phyloP scores from a whole-genome alignment of 2,888 invertebrate species.

The Ennomos fuscantarius region DNA sequence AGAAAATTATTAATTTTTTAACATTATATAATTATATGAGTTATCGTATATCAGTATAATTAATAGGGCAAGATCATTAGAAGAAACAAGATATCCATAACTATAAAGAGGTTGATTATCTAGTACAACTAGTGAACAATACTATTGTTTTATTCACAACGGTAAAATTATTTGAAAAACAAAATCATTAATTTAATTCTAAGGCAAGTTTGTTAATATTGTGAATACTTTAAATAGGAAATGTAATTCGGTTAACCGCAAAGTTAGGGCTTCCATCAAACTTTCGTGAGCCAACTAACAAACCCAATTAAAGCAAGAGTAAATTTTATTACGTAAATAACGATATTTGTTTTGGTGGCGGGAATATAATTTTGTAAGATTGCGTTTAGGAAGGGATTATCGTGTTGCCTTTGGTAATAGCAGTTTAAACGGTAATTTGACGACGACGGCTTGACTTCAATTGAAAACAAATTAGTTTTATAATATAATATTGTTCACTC shows the following conservation, averaged over 20 bases:
- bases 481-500: background rate
- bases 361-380: slow-evolving; percentile 20
- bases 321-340: slow-evolving; percentile 35
- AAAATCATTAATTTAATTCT: slow-evolving; percentile 28
- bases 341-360: slow-evolving; percentile 31
- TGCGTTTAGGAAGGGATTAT: slow-evolving; percentile 11
- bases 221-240: slow-evolving; percentile 29
- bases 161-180: slow-evolving; percentile 20
- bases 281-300: slow-evolving; percentile 33
- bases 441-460: slow-evolving; percentile 5
- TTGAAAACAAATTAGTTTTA: background rate
- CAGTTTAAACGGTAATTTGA: slow-evolving; percentile 13
- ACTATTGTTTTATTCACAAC: slow-evolving; percentile 28
- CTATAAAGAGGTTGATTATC: slow-evolving; percentile 34
- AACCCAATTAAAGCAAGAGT: slow-evolving; percentile 38
- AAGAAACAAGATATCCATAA: slow-evolving; percentile 26
- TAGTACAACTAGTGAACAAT: slow-evolving; percentile 39
- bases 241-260: slow-evolving; percentile 33
- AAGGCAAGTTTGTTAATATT: slow-evolving; percentile 20
- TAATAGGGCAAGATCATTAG: slow-evolving; percentile 25
- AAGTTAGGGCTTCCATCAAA: slow-evolving; percentile 39
- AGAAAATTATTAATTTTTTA: no score
- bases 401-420: slow-evolving; percentile 15
- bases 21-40: no score
- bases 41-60: slow-evolving; percentile 22